A percentile compares a stretch with the other conserved stretches of the same genome.
These are phyloP conservation scores for Pseudomyrmex pallidus DNA, from an alignment of 1,140 invertebrate genomes.

Conservation along the genomic window DNA sequence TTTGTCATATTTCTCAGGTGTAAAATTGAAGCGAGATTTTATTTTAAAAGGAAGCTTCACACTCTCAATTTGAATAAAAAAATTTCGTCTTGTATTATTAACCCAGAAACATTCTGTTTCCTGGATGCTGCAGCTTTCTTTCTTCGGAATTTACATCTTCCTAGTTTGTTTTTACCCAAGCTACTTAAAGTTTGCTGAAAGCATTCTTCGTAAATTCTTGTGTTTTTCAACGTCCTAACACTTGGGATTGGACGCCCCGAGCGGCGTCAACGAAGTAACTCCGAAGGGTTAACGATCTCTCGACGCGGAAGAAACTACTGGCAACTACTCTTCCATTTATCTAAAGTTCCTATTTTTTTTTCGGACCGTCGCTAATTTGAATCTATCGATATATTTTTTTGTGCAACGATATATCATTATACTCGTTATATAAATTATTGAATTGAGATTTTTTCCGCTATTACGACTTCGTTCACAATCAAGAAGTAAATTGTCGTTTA, in stretches of 20 bases:
- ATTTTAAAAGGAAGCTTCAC: neutral
- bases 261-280: slow-evolving; percentile 46
- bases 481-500: neutral
- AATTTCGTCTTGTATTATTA: slow-evolving; percentile 1
- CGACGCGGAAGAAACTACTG: slow-evolving; percentile 13
- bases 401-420: neutral
- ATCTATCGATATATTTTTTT: neutral
- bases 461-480: neutral
- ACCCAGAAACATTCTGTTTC: slow-evolving; percentile 13
- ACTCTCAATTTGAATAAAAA: too few species aligned
- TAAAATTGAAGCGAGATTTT: neutral
- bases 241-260: slow-evolving; percentile 13
- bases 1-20: neutral
- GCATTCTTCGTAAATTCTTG: slow-evolving; percentile 57
- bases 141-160: slow-evolving; percentile 7
- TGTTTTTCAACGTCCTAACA: slow-evolving; percentile 44
- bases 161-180: slow-evolving; percentile 26
- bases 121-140: neutral
- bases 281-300: slow-evolving; percentile 47
- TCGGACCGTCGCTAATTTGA: slow-evolving; percentile 23
- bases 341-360: neutral
- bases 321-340: slow-evolving; percentile 43
- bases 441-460: neutral
- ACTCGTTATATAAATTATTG: neutral
- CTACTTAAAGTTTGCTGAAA: slow-evolving; percentile 46